phyloP scores from a whole-genome alignment of 2,888 invertebrate genomes.

The Ophion costatus region DNA sequence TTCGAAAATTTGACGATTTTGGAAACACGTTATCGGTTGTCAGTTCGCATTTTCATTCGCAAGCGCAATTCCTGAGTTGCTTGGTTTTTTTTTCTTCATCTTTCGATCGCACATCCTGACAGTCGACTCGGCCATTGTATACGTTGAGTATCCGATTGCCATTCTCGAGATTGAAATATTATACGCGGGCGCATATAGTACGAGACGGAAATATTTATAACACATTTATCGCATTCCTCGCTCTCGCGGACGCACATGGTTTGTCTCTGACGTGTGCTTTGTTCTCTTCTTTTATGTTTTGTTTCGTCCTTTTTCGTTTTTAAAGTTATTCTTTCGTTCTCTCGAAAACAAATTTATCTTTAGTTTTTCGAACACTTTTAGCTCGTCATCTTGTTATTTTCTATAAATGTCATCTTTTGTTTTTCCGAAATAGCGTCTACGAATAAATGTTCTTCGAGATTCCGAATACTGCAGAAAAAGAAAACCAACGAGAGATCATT shows the following conservation, averaged over 20 bases:
- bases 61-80: background rate
- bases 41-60: background rate
- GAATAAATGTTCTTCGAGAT: no score
- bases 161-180: constrained; percentile 47
- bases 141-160: constrained; percentile 18
- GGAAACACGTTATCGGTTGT: no score
- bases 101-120: constrained; percentile 4
- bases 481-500: no score
- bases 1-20: no score
- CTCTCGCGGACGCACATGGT: background rate
- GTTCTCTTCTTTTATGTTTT: background rate
- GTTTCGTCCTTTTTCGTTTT: no score
- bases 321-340: no score
- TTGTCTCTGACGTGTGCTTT: background rate
- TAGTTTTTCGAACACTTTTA: background rate
- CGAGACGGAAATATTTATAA: constrained; percentile 40
- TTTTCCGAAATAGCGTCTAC: no score
- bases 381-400: no score
- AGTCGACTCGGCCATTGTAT: background rate
- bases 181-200: background rate
- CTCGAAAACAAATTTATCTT: background rate
- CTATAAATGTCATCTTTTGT: no score
- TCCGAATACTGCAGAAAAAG: no score
- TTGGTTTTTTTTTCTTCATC: background rate
- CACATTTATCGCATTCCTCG: constrained; percentile 37